A percentile compares a stretch with the other conserved stretches of the same genome.
Conservation (phyloP, 2,113 vertebrate genomes). For the Rhinichthys klamathensis region DNA sequence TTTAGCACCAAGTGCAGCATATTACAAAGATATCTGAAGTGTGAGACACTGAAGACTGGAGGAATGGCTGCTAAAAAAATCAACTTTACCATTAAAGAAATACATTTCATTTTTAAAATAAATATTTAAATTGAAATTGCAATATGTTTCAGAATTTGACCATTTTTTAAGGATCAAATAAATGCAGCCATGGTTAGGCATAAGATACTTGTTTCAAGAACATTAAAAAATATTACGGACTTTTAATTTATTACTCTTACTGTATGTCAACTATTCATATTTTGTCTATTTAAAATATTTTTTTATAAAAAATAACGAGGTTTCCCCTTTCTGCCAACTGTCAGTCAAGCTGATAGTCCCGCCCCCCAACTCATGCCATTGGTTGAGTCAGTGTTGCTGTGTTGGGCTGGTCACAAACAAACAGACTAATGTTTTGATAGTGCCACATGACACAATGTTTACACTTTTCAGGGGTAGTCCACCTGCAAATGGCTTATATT, state of each 20-base stretch:
- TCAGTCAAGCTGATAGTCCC: background rate
- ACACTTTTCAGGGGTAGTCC: background rate
- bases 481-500: background rate
- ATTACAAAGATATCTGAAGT: background rate
- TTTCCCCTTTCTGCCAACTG: background rate
- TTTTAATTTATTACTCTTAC: background rate
- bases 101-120: too few relatives aligned
- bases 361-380: background rate
- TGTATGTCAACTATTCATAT: background rate
- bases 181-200: background rate
- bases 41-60: too few relatives aligned
- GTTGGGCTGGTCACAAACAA: background rate
- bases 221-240: background rate
- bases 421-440: background rate
- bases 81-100: too few relatives aligned
- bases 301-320: background rate
- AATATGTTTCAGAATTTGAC: too few relatives aligned
- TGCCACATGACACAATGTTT: background rate
- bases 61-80: too few relatives aligned
- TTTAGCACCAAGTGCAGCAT: background rate
- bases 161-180: too few relatives aligned
- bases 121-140: too few relatives aligned
- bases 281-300: background rate
- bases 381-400: background rate
- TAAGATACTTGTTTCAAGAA: background rate